phyloP scores from a whole-genome alignment of 2,797 vertebrate species.

The Aulostomus chinensis region DNA sequence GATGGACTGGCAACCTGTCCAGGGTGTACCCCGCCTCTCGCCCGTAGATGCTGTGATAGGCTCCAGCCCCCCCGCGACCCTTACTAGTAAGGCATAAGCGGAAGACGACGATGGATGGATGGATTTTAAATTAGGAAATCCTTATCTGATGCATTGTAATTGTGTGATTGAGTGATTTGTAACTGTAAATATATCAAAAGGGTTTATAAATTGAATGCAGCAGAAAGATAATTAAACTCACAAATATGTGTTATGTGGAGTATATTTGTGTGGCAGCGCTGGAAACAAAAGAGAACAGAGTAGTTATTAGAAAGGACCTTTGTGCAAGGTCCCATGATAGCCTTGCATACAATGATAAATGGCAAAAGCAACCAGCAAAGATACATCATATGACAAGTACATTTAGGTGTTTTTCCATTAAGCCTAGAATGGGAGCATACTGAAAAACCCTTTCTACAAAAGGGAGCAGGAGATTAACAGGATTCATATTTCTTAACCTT shows the following conservation, averaged over 20 bases:
- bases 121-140: too few species aligned
- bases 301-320: conserved; percentile 65
- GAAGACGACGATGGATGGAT: too few species aligned
- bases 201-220: conserved; percentile 39
- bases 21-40: too few species aligned
- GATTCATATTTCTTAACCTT: conserved; percentile 17
- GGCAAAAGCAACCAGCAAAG: conserved; percentile 39
- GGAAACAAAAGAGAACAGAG: conserved; percentile 53
- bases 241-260: too few species aligned
- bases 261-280: conserved; percentile 53
- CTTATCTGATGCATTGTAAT: too few species aligned
- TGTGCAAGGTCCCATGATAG: conserved; percentile 69
- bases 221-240: conserved; percentile 33
- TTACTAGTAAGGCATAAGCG: too few species aligned
- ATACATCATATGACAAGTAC: conserved; percentile 52
- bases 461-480: conserved; percentile 27
- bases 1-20: too few species aligned
- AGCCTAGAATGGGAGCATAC: conserved; percentile 1
- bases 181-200: too few species aligned
- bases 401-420: conserved; percentile 34
- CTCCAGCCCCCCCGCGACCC: too few species aligned
- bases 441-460: conserved; percentile 25
- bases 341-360: conserved; percentile 74
- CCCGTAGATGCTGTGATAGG: too few species aligned
- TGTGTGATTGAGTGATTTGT: too few species aligned